Evolutionary conservation across 1,140 invertebrate species (phyloP).

Genomic region (Asbolus verrucosus): DNA sequence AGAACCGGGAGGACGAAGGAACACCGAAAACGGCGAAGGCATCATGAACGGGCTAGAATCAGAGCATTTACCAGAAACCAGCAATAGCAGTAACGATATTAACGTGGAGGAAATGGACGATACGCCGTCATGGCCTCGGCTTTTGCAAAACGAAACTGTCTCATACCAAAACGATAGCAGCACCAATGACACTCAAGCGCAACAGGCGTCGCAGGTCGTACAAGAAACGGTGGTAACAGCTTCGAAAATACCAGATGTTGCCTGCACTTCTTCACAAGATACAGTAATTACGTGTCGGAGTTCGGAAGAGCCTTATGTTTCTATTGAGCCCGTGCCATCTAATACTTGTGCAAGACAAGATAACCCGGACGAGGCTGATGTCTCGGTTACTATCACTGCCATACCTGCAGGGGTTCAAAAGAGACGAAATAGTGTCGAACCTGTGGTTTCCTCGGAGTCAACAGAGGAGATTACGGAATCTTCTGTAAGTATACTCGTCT

Average conservation of each 20-base stretch:
- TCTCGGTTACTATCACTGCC: conserved; percentile 58
- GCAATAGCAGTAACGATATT: conserved; percentile 74
- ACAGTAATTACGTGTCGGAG: conserved; percentile 54
- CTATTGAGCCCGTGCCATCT: conserved; percentile 54
- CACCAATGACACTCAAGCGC: conserved; percentile 7
- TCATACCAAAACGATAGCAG: conserved; percentile 11
- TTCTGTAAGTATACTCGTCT: conserved; percentile 6
- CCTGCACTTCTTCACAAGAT: conserved; percentile 49
- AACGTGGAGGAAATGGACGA: conserved; percentile 80
- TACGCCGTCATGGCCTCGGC: conserved; percentile 66
- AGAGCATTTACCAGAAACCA: conserved; percentile 67
- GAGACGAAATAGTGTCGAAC: conserved; percentile 56
- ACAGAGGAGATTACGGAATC: conserved; percentile 28
- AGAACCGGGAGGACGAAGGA: conserved; percentile 79
- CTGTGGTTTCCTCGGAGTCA: conserved; percentile 35
- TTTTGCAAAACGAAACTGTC: conserved; percentile 9
- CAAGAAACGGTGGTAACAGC: conserved; percentile 42
- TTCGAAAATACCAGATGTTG: conserved; percentile 21
- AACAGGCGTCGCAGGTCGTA: background rate
- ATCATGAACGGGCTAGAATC: conserved; percentile 69
- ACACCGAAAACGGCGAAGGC: conserved; percentile 75
- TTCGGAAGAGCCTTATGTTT: conserved; percentile 52
- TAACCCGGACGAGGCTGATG: conserved; percentile 45
- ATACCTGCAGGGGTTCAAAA: conserved; percentile 59
- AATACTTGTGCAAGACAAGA: conserved; percentile 41